A percentile compares a stretch with the other conserved stretches of the same genome.
Evolutionary conservation across 2,113 vertebrate species (phyloP).

Genomic region (Laticauda laticaudata): DNA sequence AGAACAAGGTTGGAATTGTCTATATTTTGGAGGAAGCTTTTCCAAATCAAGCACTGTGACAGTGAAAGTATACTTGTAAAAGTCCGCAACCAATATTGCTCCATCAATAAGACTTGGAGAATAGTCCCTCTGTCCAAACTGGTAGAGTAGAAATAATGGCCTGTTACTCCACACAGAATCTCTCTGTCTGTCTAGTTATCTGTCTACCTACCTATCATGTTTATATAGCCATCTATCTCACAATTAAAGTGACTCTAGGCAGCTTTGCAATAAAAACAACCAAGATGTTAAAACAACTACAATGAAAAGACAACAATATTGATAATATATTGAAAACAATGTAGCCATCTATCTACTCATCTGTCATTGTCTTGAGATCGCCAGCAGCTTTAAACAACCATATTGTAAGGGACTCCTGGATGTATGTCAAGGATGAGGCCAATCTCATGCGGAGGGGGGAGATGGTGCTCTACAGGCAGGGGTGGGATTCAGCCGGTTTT

Average conservation of each 20-base stretch:
- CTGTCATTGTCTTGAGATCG: background rate
- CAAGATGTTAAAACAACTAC: background rate
- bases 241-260: background rate
- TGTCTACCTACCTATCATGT: background rate
- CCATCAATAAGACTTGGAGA: background rate
- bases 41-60: background rate
- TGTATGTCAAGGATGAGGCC: too few relatives aligned
- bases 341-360: background rate
- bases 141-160: too few relatives aligned
- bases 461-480: too few relatives aligned
- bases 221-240: background rate
- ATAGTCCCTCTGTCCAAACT: too few relatives aligned
- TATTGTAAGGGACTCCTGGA: too few relatives aligned
- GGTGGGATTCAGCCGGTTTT: too few relatives aligned
- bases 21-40: background rate
- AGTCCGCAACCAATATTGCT: background rate
- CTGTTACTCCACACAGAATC: background rate
- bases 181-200: background rate
- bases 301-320: background rate
- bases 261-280: background rate
- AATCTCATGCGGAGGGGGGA: too few relatives aligned
- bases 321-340: background rate
- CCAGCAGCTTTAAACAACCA: background rate
- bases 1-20: background rate
- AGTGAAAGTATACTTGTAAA: too few relatives aligned